phyloP scores from a whole-genome alignment of 2,888 invertebrate genomes.

The Lasioglossum vierecki region DNA sequence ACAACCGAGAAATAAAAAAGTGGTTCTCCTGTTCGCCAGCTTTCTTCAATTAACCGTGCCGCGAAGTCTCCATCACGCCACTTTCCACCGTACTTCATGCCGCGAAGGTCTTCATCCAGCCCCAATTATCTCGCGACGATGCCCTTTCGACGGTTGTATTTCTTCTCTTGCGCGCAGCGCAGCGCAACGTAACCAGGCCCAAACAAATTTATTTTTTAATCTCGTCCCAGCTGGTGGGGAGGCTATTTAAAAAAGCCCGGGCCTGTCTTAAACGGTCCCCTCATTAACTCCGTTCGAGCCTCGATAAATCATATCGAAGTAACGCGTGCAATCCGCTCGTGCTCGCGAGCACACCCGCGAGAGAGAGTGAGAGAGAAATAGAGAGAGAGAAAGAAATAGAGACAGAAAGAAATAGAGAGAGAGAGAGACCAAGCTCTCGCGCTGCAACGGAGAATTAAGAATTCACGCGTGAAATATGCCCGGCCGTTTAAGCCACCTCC shows the following conservation, averaged over 20 bases:
- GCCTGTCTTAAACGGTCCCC: constrained; percentile 53
- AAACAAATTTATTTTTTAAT: constrained; percentile 55
- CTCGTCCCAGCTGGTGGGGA: background rate
- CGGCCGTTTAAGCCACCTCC: constrained; percentile 56
- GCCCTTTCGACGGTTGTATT: constrained; percentile 22
- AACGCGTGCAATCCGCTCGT: constrained; percentile 52
- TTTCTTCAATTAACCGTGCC: constrained; percentile 15
- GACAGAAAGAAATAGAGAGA: background rate
- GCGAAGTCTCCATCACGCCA: constrained; percentile 4
- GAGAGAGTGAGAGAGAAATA: background rate
- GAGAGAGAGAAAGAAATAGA: background rate
- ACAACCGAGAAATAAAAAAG: background rate
- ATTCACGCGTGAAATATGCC: constrained; percentile 62
- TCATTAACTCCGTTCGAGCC: constrained; percentile 54
- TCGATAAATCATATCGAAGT: constrained; percentile 64
- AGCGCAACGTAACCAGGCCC: background rate
- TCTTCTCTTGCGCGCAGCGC: constrained; percentile 22
- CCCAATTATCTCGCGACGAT: constrained; percentile 19
- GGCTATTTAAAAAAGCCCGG: constrained; percentile 45
- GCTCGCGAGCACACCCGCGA: background rate
- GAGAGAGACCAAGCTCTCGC: background rate
- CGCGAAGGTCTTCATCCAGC: constrained; percentile 15
- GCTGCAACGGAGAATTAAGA: constrained; percentile 53
- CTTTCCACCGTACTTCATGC: constrained; percentile 13
- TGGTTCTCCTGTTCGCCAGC: background rate